Evolutionary conservation across 1,140 invertebrate genomes (phyloP), one percentile per base, ranked within the genome.

Genomic region (Argopecten irradians): DNA sequence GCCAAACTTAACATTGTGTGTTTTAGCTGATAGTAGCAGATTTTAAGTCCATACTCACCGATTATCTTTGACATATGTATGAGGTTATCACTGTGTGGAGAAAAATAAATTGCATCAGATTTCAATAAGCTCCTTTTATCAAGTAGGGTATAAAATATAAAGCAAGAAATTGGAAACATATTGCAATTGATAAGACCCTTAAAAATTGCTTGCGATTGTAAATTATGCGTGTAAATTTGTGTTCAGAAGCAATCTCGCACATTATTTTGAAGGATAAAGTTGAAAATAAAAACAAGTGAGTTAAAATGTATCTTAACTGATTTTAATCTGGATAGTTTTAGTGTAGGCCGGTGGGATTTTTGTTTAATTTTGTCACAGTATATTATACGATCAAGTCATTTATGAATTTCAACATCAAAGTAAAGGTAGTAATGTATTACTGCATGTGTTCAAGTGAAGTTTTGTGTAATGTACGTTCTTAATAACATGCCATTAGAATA

Each of bases 41-140:
- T 71, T 71, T 71, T 71, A 0, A 71, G n/a, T 16, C n/a, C 3
- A 16, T 71, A 5, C 0, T n/a, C 55, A 5, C 55, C 8, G 55
- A 16, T 71, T 3, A 28, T 28, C 22, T n/a, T 71, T 71, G 55
- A 71, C 55, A 71, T 71, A 71, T 71, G 55, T 71, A 71, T 28
- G 28, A 71, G 55, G 55, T 71, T 71, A 71, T 71, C 55, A n/a
- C 55, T 71, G 55, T 1, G 55, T n/a, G 8, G n/a, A 16, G n/a
- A 71, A 71, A 71, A 71, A 71, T 71, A 71, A n/a, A 71, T 71
- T 71, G n/a, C 55, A 71, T 71, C 55, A 71, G 14, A 71, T 71
- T 71, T 71, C 55, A 71, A 71, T 71, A 71, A 71, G 55, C 28
- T 71, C n/a, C 55, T 71, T 71, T 71, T 71, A 71, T 71, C 55